A percentile compares a stretch with the other conserved stretches of the same genome.
These are phyloP conservation scores for Hycleus cichorii DNA, from an alignment of 1,140 invertebrate genomes.

Conservation along the genomic window DNA sequence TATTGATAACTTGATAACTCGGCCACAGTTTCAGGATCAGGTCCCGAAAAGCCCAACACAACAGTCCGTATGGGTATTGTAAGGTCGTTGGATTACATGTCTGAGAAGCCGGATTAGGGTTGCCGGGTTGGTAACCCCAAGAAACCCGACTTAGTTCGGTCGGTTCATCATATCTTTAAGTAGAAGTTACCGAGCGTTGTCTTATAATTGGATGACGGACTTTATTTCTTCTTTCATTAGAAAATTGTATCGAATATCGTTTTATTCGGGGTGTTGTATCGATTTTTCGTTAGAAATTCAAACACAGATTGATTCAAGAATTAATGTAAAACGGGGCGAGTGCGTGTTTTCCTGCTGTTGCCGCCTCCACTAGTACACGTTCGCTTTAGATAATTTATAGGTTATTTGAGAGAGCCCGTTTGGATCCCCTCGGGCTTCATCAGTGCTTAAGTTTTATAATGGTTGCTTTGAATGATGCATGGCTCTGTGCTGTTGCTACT, in stretches of 20 bases:
- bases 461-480: slow-evolving; percentile 30
- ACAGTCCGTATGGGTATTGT: slow-evolving; percentile 6
- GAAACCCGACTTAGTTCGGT: slow-evolving; percentile 13
- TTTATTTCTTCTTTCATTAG: slow-evolving; percentile 10
- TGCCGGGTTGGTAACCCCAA: slow-evolving; percentile 22
- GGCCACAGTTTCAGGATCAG: slow-evolving; percentile 7
- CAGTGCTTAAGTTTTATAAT: slow-evolving; percentile 29
- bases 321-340: neutral
- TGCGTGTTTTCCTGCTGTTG: neutral
- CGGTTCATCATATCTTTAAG: neutral
- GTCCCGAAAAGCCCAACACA: neutral
- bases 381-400: slow-evolving; percentile 19
- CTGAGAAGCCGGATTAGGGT: slow-evolving; percentile 24
- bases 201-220: slow-evolving; percentile 24
- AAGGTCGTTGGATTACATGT: slow-evolving; percentile 19
- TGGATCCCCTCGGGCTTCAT: slow-evolving; percentile 23
- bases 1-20: slow-evolving; percentile 14
- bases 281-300: slow-evolving; percentile 1
- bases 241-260: slow-evolving; percentile 22
- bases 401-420: slow-evolving; percentile 19
- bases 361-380: neutral
- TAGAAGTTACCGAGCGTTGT: slow-evolving; percentile 1
- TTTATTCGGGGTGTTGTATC: neutral
- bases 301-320: neutral
- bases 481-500: slow-evolving; percentile 3